phyloP scores from a whole-genome alignment of 2,797 vertebrate species.

The Molossus molossus region DNA sequence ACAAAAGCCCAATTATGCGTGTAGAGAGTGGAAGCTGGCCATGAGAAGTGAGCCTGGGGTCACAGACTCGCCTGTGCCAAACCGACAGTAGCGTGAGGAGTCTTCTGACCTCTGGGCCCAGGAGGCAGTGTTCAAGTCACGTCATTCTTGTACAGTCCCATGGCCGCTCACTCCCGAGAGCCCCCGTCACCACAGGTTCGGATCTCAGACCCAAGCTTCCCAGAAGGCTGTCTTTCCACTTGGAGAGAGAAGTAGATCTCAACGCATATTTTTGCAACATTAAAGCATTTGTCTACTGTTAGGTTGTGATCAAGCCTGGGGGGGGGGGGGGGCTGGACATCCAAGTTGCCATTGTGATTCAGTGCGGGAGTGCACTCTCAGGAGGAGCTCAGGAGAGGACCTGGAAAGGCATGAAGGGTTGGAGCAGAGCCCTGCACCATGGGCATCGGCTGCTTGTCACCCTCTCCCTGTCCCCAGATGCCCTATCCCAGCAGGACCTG shows the following conservation, averaged over 20 bases:
- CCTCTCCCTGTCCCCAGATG: too few species aligned
- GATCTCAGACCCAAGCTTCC: not conserved
- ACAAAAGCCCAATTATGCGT: not conserved
- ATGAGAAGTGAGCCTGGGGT: not conserved
- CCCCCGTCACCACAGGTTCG: not conserved
- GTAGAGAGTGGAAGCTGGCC: not conserved
- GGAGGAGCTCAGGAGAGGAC: not conserved
- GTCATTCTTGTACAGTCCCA: not conserved
- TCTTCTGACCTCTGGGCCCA: not conserved
- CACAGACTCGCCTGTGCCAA: not conserved
- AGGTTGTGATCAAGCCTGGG: not conserved
- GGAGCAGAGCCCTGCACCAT: not conserved
- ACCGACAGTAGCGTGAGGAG: not conserved
- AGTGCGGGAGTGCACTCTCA: not conserved
- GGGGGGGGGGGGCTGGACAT: not conserved
- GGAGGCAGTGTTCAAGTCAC: not conserved
- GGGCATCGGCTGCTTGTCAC: not conserved
- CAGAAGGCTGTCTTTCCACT: constrained; percentile 13
- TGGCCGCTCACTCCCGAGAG: not conserved
- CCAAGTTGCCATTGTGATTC: not conserved
- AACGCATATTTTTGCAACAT: not conserved
- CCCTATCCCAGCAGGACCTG: not conserved
- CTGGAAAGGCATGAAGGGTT: not conserved
- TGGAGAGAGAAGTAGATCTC: constrained; percentile 19
- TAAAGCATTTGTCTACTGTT: not conserved